Conservation (phyloP, 2,113 vertebrate species). For the Hippopotamus amphibius region DNA sequence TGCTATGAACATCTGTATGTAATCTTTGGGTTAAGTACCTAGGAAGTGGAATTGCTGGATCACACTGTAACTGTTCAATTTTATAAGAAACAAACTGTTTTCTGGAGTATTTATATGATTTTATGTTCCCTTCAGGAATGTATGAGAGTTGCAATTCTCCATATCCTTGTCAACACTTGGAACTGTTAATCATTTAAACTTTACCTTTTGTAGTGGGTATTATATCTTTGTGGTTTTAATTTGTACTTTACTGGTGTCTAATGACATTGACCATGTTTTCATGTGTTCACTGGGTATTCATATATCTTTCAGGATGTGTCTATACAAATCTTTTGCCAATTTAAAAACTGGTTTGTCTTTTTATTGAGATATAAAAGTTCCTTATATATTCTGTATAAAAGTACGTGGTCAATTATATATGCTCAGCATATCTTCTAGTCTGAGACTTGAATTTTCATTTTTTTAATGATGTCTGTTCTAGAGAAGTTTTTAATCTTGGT, state of each 20-base stretch:
- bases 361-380: background rate
- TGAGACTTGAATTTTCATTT: background rate
- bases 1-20: background rate
- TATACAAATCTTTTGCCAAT: background rate
- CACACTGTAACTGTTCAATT: background rate
- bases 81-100: background rate
- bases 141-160: background rate
- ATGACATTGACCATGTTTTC: background rate
- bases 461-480: background rate
- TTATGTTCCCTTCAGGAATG: background rate
- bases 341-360: background rate
- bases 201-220: background rate
- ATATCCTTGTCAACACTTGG: background rate
- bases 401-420: background rate
- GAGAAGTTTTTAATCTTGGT: background rate
- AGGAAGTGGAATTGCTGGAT: background rate
- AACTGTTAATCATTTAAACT: background rate
- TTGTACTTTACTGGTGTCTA: background rate
- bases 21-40: background rate
- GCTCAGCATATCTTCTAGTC: background rate
- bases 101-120: background rate
- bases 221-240: background rate
- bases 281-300: background rate
- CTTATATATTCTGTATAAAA: background rate
- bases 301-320: background rate